Base-by-base conservation (phyloP, 1,140 invertebrate genomes). In the Drosophila pseudoobscura region DNA sequence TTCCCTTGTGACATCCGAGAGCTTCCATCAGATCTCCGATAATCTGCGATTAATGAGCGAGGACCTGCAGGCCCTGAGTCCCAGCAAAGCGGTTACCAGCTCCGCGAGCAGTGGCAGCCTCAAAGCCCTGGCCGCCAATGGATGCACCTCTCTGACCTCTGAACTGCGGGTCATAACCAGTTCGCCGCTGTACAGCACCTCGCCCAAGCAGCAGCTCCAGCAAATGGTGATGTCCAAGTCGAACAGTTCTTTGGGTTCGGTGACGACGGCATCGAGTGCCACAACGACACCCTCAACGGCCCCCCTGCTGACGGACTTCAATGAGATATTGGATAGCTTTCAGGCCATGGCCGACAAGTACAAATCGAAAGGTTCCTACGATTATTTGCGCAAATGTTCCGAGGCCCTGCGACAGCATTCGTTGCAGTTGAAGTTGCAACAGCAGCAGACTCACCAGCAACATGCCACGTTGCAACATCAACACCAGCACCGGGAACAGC, bases 291-390 rank as follows among this genome's bases (percentile, higher is more conserved):
- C 87, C 41, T 91, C 90, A 0, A 91, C 90, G 1, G 90, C 90
- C 2, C 90, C 90, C 0, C 74, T 90, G 26, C 59, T 85, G 55
- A 89, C 80, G 4, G 90, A 92, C 61, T 91, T 91, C 39, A 91
- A 92, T 75, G 89, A 91, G 63, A 92, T 92, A 6, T 41, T 92
- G 44, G 91, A 92, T 46, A 90, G 91, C 17, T 92, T 92, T 56
- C 89, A 91, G 53, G 89, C 83, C 57, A 91, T 92, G 87, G 91
- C 89, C 53, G 90, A 91, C 49, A 90, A 91, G 82, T 87, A 91
- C 68, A 91, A 92, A 89, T 83, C 91, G 49, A 90, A 84, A 75
- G 91, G 91, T 80, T 91, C 91, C 77, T 89, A 91, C 45, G 91
- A 92, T 50, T 92, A 92, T 59, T 76, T 92, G 54, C 89, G 89